Evolutionary conservation across 2,888 invertebrate genomes (phyloP).

Genomic region (Mythimna lalbum): DNA sequence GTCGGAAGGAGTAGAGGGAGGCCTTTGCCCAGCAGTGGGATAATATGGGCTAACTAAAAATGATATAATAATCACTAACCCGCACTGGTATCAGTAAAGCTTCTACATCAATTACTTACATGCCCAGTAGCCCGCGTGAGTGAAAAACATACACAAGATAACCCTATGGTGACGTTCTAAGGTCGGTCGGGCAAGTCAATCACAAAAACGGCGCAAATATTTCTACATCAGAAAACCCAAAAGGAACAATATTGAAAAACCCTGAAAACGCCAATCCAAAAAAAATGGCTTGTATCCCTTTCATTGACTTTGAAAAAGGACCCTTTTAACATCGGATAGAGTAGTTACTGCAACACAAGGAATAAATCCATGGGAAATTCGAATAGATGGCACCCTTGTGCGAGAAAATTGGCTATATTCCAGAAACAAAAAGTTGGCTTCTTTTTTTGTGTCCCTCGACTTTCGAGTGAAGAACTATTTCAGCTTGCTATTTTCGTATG

Average conservation of each 20-base stretch:
- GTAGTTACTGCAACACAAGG: neutral
- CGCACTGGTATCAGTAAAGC: neutral
- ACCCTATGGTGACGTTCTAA: neutral
- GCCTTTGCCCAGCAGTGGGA: no score
- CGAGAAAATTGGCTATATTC: neutral
- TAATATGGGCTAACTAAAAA: no score
- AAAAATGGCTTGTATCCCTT: neutral
- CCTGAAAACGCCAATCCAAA: neutral
- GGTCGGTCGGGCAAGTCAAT: no score
- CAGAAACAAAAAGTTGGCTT: neutral
- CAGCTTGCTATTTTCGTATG: neutral
- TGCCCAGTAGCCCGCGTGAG: neutral
- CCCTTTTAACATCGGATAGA: neutral
- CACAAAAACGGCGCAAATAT: neutral
- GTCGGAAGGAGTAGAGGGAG: no score
- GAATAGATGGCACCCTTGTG: neutral
- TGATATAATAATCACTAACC: no score
- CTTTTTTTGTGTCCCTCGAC: neutral
- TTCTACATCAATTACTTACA: neutral
- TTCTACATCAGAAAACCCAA: neutral
- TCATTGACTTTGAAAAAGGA: constrained; percentile 4
- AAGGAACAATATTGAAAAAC: no score
- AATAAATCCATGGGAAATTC: neutral
- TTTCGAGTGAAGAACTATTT: neutral
- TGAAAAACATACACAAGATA: neutral